These are phyloP conservation scores for Amblyjoppa proteus DNA, from an alignment of 2,888 invertebrate genomes.

Conservation along the genomic window DNA sequence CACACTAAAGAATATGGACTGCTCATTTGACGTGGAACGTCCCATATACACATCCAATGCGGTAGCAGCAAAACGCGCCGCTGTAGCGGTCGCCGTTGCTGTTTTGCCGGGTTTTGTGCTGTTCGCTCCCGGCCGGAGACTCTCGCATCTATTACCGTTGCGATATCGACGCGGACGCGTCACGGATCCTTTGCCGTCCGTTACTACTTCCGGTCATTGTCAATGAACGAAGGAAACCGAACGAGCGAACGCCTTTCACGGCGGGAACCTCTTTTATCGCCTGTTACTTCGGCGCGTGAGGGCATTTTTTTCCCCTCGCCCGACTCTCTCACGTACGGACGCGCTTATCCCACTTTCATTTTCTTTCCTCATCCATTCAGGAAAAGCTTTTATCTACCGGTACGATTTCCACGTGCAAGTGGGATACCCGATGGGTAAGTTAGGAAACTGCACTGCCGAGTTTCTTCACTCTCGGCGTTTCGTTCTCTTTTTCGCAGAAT, in stretches of 20 bases:
- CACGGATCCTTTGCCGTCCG: constrained; percentile 56
- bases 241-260: constrained; percentile 64
- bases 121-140: neutral
- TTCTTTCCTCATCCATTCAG: constrained; percentile 35
- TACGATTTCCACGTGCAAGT: constrained; percentile 44
- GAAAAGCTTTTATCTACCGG: constrained; percentile 53
- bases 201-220: constrained; percentile 68
- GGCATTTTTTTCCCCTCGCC: neutral
- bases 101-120: constrained; percentile 3
- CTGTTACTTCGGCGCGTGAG: neutral
- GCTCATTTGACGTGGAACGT: too few species aligned
- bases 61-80: too few species aligned
- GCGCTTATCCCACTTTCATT: constrained; percentile 3
- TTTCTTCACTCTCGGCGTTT: constrained; percentile 44
- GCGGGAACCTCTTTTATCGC: constrained; percentile 40
- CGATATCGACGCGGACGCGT: constrained; percentile 58
- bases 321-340: constrained; percentile 1
- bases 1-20: too few species aligned
- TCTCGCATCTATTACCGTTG: constrained; percentile 39
- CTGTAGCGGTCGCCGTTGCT: constrained; percentile 13
- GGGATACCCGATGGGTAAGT: constrained; percentile 26
- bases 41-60: too few species aligned
- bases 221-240: constrained; percentile 58
- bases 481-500: constrained; percentile 20
- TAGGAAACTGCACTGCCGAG: constrained; percentile 13